Conservation (phyloP, 2,797 vertebrate genomes). For the Syndactyla subalaris region DNA sequence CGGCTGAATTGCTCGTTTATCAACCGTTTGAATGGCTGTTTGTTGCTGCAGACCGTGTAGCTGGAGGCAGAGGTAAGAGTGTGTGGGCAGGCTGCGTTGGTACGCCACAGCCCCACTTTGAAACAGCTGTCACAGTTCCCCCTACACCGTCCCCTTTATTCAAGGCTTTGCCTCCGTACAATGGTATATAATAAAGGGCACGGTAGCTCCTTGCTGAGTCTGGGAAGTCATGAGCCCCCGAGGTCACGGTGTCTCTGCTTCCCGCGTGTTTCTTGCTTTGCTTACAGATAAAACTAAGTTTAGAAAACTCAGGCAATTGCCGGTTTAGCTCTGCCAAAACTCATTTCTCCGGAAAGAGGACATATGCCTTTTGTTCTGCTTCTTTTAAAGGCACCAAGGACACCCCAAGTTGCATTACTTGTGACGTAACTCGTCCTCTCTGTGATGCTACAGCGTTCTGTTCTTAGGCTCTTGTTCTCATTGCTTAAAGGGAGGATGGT, state of each 20-base stretch:
- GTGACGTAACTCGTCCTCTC: conserved; percentile 29
- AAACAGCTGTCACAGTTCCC: neutral
- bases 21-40: neutral
- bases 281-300: conserved; percentile 60
- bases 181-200: conserved; percentile 13
- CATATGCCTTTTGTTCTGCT: conserved; percentile 35
- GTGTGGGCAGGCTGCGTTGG: neutral
- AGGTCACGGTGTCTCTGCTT: conserved; percentile 36
- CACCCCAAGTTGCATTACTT: conserved; percentile 28
- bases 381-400: conserved; percentile 57
- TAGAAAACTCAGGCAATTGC: conserved; percentile 40
- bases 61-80: neutral
- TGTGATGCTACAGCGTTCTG: conserved; percentile 33
- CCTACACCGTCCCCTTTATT: neutral
- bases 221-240: conserved; percentile 29
- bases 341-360: conserved; percentile 16
- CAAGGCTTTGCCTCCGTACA: neutral
- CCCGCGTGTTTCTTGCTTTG: conserved; percentile 31
- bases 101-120: neutral
- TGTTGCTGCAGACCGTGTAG: neutral
- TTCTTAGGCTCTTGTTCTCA: conserved; percentile 50
- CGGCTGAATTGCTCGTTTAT: conserved; percentile 4
- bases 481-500: conserved; percentile 26
- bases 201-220: conserved; percentile 40
- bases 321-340: conserved; percentile 36